These are phyloP conservation scores for Chymomyza procnemis DNA, from an alignment of 2,888 invertebrate species.

Conservation along the genomic window DNA sequence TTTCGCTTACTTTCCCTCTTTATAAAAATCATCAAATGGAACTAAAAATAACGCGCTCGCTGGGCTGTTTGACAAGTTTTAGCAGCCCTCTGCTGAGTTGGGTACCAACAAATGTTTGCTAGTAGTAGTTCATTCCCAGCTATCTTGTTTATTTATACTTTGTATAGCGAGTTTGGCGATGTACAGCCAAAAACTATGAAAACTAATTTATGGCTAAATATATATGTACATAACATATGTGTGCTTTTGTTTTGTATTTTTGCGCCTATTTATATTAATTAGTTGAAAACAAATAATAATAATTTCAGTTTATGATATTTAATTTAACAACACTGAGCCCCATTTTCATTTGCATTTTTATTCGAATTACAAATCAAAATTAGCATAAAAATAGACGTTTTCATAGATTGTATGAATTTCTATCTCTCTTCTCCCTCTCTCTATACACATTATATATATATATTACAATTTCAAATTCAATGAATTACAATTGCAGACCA, in stretches of 20 bases:
- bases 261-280: not conserved
- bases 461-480: conserved; percentile 31
- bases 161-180: not conserved
- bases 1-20: conserved; percentile 61
- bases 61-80: conserved; percentile 47
- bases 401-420: not conserved
- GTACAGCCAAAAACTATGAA: not conserved
- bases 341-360: conserved; percentile 18
- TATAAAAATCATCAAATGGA: conserved; percentile 42
- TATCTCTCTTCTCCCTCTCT: not conserved
- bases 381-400: conserved; percentile 4
- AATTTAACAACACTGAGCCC: not conserved
- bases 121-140: not conserved
- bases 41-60: conserved; percentile 52
- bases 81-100: not conserved
- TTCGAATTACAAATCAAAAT: not conserved
- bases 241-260: not conserved
- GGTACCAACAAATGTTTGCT: not conserved
- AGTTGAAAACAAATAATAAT: not conserved
- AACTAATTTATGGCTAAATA: not conserved
- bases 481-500: conserved; percentile 81
- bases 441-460: conserved; percentile 17
- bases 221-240: not conserved
- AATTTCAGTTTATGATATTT: not conserved
- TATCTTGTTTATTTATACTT: conserved; percentile 9